A percentile compares a stretch with the other conserved stretches of the same genome.
Conservation (phyloP, 2,888 invertebrate genomes). For the Margaritifera margaritifera region DNA sequence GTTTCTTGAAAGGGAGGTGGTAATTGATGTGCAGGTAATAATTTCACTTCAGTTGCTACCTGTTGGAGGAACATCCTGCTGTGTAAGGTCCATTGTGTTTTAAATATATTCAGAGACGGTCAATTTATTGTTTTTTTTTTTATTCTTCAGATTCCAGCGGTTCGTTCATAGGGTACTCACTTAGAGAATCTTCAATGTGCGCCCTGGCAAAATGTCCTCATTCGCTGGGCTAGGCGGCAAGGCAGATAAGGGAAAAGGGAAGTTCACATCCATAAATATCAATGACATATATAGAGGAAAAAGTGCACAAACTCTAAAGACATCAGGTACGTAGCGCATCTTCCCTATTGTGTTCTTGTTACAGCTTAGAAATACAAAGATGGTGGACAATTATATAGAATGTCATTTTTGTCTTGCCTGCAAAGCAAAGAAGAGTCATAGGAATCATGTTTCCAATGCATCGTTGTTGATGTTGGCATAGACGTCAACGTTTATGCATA, state of each 20-base stretch:
- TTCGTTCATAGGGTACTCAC: slow-evolving; percentile 81
- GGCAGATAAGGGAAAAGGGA: slow-evolving; percentile 92
- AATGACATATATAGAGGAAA: slow-evolving; percentile 91
- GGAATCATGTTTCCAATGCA: too few relatives aligned
- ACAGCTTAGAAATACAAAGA: neutral
- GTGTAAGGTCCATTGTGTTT: too few relatives aligned
- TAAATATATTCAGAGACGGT: too few relatives aligned
- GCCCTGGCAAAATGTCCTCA: slow-evolving; percentile 97
- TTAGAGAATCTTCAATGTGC: slow-evolving; percentile 85
- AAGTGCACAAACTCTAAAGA: slow-evolving; percentile 73
- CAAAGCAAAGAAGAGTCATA: neutral
- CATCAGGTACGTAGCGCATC: slow-evolving; percentile 65
- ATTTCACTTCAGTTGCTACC: too few relatives aligned
- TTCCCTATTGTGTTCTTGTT: neutral
- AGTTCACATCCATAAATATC: slow-evolving; percentile 97
- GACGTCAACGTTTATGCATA: too few relatives aligned
- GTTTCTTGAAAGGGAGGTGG: too few relatives aligned
- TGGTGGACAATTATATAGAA: neutral
- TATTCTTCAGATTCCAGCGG: slow-evolving; percentile 55
- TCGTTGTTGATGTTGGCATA: too few relatives aligned
- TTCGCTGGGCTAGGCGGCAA: slow-evolving; percentile 89
- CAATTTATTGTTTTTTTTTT: slow-evolving; percentile 1
- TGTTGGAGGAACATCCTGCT: too few relatives aligned
- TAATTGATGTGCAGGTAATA: too few relatives aligned
- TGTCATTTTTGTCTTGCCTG: neutral